A percentile compares a stretch with the other conserved stretches of the same genome.
These are phyloP conservation scores for Teleopsis dalmanni DNA, from an alignment of 1,140 invertebrate genomes.

Conservation along the genomic window DNA sequence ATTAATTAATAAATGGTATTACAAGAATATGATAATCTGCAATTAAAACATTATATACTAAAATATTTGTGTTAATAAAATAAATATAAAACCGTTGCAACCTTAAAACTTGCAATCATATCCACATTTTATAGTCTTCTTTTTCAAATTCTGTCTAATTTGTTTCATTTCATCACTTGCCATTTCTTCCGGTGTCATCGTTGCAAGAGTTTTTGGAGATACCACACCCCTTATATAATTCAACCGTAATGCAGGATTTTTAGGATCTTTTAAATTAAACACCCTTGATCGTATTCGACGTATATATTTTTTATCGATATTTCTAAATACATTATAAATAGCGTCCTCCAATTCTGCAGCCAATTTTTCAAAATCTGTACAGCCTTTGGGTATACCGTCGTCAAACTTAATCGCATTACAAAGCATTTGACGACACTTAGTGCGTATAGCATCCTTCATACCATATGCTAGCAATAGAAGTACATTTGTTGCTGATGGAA, in stretches of 20 bases:
- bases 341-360: constrained; percentile 82
- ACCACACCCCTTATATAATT: constrained; percentile 91
- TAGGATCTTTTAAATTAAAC: constrained; percentile 89
- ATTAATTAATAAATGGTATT: too few relatives aligned
- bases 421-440: constrained; percentile 90
- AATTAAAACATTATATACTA: too few relatives aligned
- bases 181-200: constrained; percentile 99
- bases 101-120: too few relatives aligned
- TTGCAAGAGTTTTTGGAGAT: constrained; percentile 73
- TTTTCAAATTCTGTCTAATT: constrained; percentile 87
- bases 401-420: constrained; percentile 69
- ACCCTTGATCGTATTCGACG: constrained; percentile 91
- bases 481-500: constrained; percentile 54
- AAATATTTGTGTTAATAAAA: too few relatives aligned
- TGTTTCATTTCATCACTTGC: constrained; percentile 97
- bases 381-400: constrained; percentile 62
- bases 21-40: too few relatives aligned
- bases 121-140: constrained; percentile 98
- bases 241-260: constrained; percentile 89
- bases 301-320: constrained; percentile 94
- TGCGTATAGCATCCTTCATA: constrained; percentile 79
- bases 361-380: constrained; percentile 70
- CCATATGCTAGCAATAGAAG: constrained; percentile 68
- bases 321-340: constrained; percentile 87
- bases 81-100: too few relatives aligned